A percentile compares a stretch with the other conserved stretches of the same genome.
These are phyloP conservation scores for Mechanitis mazaeus DNA, from an alignment of 2,888 invertebrate genomes.

Conservation along the genomic window DNA sequence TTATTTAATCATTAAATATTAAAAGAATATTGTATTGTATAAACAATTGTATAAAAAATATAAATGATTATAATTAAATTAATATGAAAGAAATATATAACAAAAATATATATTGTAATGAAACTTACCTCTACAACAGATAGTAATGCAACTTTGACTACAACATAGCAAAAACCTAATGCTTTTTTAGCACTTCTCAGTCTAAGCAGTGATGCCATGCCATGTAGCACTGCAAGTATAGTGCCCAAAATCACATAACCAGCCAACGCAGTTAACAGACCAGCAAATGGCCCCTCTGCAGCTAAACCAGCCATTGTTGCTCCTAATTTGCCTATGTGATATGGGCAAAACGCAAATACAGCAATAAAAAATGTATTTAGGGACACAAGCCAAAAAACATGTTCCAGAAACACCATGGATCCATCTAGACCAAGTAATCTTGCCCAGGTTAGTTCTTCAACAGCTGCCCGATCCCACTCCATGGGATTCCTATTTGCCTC, in stretches of 20 bases:
- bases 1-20: too few species aligned
- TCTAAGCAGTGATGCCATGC: slow-evolving; percentile 86
- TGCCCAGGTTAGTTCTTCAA: slow-evolving; percentile 99
- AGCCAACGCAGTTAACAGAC: slow-evolving; percentile 91
- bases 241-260: slow-evolving; percentile 96
- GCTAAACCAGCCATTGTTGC: slow-evolving; percentile 77
- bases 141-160: slow-evolving; percentile 92
- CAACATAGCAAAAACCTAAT: slow-evolving; percentile 94
- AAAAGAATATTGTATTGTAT: too few species aligned
- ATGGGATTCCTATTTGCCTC: slow-evolving; percentile 98
- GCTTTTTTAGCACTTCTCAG: slow-evolving; percentile 88
- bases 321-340: slow-evolving; percentile 93
- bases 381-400: slow-evolving; percentile 99
- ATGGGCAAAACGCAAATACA: slow-evolving; percentile 97
- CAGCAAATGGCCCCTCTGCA: slow-evolving; percentile 90
- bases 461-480: slow-evolving; percentile 98
- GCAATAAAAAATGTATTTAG: slow-evolving; percentile 97
- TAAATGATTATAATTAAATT: too few species aligned
- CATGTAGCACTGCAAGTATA: slow-evolving; percentile 88
- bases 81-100: too few species aligned
- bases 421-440: slow-evolving; percentile 96
- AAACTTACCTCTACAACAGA: slow-evolving; percentile 93
- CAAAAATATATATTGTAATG: slow-evolving; percentile 14
- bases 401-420: slow-evolving; percentile 96
- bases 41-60: too few species aligned